Evolutionary conservation across 2,797 vertebrate species (phyloP).

Genomic region (Gallirallus australis): DNA sequence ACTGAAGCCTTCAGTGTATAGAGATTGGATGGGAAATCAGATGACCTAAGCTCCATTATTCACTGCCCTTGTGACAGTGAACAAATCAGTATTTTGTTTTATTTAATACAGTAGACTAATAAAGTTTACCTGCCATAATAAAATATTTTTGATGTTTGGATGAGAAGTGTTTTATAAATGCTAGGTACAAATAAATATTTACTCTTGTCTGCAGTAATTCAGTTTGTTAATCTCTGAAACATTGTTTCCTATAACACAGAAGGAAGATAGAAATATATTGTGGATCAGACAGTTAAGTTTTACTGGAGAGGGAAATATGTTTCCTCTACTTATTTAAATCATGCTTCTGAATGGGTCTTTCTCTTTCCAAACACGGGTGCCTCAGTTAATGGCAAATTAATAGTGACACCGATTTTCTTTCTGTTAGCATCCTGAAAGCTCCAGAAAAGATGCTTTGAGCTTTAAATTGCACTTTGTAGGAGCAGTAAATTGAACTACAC

Average conservation of each 20-base stretch:
- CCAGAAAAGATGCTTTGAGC: not conserved
- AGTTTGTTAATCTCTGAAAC: constrained; percentile 14
- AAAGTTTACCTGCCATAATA: not conserved
- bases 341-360: not conserved
- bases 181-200: not conserved
- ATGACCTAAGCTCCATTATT: not conserved
- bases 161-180: not conserved
- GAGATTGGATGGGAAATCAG: not conserved
- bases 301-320: not conserved
- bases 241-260: not conserved
- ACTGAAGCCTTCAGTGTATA: not conserved
- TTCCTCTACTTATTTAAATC: not conserved
- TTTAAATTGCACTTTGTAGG: not conserved
- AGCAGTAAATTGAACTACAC: not conserved
- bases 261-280: not conserved
- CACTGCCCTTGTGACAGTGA: not conserved
- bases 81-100: not conserved
- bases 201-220: not conserved
- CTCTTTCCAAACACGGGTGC: not conserved
- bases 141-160: not conserved
- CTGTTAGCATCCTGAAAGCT: not conserved
- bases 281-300: not conserved
- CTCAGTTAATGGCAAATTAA: not conserved
- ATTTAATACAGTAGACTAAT: not conserved
- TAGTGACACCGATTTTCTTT: not conserved